Percentiles rank a stretch among this genome's conserved stretches.
These are phyloP conservation scores for Cephus pulcher DNA, from an alignment of 2,888 invertebrate species.

Conservation along the genomic window DNA sequence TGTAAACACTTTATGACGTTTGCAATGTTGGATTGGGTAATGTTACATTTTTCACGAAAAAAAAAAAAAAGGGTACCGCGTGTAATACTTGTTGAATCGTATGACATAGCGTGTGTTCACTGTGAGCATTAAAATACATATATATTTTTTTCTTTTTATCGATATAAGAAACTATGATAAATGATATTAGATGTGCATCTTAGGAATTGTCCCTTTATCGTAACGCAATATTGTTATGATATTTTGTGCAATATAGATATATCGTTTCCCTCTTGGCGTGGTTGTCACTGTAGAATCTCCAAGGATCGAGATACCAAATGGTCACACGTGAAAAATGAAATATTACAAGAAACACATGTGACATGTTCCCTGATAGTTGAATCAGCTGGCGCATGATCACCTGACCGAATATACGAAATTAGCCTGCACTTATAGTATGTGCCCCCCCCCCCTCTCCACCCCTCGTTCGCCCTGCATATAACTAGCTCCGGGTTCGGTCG, in stretches of 20 bases:
- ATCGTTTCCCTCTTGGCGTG: background rate
- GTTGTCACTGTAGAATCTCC: background rate
- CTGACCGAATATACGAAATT: constrained; percentile 55
- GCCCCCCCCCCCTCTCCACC: constrained; percentile 51
- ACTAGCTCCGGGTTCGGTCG: constrained; percentile 43
- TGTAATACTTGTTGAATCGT: background rate
- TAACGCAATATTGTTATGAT: background rate
- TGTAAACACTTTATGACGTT: constrained; percentile 32
- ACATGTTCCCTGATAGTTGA: constrained; percentile 35
- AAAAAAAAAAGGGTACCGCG: background rate
- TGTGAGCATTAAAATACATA: constrained; percentile 6
- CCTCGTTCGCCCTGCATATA: constrained; percentile 56
- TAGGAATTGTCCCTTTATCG: background rate
- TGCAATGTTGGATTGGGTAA: constrained; percentile 46
- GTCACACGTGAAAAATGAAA: constrained; percentile 47
- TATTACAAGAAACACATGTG: constrained; percentile 42
- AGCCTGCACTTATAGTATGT: constrained; percentile 64
- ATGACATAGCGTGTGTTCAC: background rate
- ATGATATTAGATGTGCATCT: background rate
- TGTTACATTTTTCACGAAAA: constrained; percentile 49
- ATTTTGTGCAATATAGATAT: background rate
- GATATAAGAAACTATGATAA: background rate
- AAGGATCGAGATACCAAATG: background rate
- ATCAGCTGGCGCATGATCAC: constrained; percentile 64
- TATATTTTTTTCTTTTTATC: constrained; percentile 9